phyloP scores from a whole-genome alignment of 2,888 invertebrate species.

The Hydroisotoma schaefferi region DNA sequence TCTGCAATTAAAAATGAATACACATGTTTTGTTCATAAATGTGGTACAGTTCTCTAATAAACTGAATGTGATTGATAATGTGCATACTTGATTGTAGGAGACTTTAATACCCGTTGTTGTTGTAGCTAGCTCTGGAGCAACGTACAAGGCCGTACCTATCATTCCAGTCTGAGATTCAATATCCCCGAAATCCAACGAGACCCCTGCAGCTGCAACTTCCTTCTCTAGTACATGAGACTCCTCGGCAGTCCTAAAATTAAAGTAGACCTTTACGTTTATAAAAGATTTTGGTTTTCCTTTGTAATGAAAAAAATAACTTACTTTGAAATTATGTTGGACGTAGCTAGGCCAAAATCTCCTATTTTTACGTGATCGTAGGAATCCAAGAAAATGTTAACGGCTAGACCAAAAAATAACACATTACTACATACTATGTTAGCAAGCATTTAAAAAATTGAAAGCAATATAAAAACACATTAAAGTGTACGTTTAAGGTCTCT shows the following conservation, averaged over 20 bases:
- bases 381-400: slow-evolving; percentile 90
- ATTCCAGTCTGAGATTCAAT: slow-evolving; percentile 70
- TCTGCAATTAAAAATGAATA: no score
- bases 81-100: slow-evolving; percentile 68
- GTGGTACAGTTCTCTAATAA: no score
- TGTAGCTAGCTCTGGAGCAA: slow-evolving; percentile 84
- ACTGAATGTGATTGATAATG: no score
- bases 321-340: slow-evolving; percentile 64
- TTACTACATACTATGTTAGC: not conserved
- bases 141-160: slow-evolving; percentile 92
- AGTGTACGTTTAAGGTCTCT: slow-evolving; percentile 40
- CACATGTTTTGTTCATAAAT: no score
- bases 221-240: not conserved
- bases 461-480: not conserved
- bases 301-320: slow-evolving; percentile 15
- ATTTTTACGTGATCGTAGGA: slow-evolving; percentile 94
- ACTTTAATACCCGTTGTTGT: slow-evolving; percentile 66
- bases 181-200: slow-evolving; percentile 51
- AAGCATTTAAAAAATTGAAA: not conserved
- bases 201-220: slow-evolving; percentile 13
- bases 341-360: slow-evolving; percentile 95
- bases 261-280: not conserved
- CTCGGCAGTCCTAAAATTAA: not conserved
- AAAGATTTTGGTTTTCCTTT: not conserved
- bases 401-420: slow-evolving; percentile 48